Conservation (phyloP, 2,888 invertebrate genomes). For the Adela reaumurella region DNA sequence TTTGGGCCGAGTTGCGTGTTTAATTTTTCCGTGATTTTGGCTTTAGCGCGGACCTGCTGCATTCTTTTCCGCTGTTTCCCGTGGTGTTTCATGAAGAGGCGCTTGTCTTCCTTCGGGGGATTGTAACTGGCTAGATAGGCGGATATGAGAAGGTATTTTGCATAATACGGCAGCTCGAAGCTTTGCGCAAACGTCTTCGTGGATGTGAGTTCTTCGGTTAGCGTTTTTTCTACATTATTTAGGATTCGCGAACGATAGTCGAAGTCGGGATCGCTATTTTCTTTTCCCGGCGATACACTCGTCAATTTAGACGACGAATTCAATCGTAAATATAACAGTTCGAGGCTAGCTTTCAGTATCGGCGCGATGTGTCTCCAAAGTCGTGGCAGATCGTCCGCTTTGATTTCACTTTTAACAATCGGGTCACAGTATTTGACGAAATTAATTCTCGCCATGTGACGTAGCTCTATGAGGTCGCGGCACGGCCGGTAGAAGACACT, state of each 20-base stretch:
- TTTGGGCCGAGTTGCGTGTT: constrained; percentile 78
- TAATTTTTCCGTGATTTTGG: constrained; percentile 51
- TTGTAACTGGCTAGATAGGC: constrained; percentile 92
- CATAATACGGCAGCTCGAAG: constrained; percentile 82
- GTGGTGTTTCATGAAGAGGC: constrained; percentile 78
- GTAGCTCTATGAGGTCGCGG: constrained; percentile 79
- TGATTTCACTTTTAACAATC: constrained; percentile 62
- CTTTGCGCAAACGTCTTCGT: constrained; percentile 60
- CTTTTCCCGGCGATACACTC: constrained; percentile 30
- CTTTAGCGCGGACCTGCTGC: constrained; percentile 58
- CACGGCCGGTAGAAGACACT: constrained; percentile 83
- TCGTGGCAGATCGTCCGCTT: constrained; percentile 60
- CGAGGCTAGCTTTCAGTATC: constrained; percentile 68
- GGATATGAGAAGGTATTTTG: constrained; percentile 85
- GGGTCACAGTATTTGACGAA: constrained; percentile 79
- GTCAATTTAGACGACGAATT: constrained; percentile 23
- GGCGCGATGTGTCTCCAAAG: constrained; percentile 80
- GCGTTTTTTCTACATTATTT: constrained; percentile 24
- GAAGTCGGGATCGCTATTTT: constrained; percentile 21
- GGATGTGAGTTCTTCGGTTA: constrained; percentile 42
- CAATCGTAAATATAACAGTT: constrained; percentile 73
- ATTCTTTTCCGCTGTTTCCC: constrained; percentile 67
- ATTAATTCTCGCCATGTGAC: constrained; percentile 72
- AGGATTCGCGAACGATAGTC: not conserved
- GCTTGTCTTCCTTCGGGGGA: constrained; percentile 82